Base-by-base conservation (phyloP, 2,888 invertebrate genomes). In the Tipula unca region DNA sequence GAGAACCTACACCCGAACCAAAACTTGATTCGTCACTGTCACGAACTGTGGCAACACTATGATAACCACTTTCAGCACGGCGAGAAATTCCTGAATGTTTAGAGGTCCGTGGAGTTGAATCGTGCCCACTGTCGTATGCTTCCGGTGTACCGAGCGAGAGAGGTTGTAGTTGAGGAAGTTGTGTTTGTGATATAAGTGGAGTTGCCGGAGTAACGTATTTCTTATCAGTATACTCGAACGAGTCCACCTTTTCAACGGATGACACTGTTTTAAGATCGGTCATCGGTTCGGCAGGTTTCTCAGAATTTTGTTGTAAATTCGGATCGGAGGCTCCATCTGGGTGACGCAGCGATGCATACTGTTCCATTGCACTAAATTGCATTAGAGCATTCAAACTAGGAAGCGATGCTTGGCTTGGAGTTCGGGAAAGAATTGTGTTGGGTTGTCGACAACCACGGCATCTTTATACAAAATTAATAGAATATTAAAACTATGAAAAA, bases 241-340 rank as follows among this genome's bases (percentile, higher is more conserved):
- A 89, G 1, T 89, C 87, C 25, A 86, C 29, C 85, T 90, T 90
- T 2, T 89, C 88, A 29, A 89, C 87, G 25, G 89, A 87, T 2
- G 90, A 88, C 86, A 90, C 90, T 88, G 91, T 89, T 87, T 90
- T 86, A 88, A 91, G 89, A 87, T 89, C 89, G 86, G 90, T 89
- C 86, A 90, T 29, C 29, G 85, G 89, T 86, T 87, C 87, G 88
- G 87, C 85, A 86, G 88, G 88, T 87, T 88, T 87, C 36, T 88
- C 87, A 35, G 87, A 17, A 25, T 69, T 69, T 84, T 87, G 86
- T 14, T 89, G 90, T 86, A 98, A 92, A 91, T 97, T 97, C 20
- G 97, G 97, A 92, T 98, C 97, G 29, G 97, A 98, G 85, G 98
- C 97, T 84, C 97, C 97, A 89, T 98, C 98, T 4, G 97, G 97